These are phyloP conservation scores for Dromas ardeola DNA, from an alignment of 2,113 vertebrate species.

Conservation along the genomic window DNA sequence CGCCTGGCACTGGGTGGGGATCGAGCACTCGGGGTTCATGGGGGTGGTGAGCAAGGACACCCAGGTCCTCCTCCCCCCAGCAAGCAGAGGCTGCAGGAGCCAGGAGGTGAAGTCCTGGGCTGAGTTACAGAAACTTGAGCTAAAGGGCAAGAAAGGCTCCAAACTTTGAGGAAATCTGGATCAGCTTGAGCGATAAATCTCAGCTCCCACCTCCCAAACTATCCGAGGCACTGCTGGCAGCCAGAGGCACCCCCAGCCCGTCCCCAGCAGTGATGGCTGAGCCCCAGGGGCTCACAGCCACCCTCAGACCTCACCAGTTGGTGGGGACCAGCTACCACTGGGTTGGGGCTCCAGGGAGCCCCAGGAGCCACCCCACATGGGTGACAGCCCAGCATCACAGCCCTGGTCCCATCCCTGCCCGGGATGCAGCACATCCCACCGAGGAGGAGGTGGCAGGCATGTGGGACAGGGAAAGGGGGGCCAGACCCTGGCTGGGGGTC, in stretches of 20 bases:
- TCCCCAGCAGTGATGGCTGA: neutral
- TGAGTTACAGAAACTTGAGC: neutral
- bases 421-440: neutral
- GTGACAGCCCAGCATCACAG: neutral
- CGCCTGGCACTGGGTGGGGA: neutral
- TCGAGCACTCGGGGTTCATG: accelerated
- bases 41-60: neutral
- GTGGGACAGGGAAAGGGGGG: neutral
- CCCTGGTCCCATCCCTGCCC: neutral
- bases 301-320: neutral
- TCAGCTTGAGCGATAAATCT: neutral
- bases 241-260: neutral
- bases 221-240: neutral
- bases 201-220: neutral
- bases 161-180: neutral
- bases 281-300: neutral
- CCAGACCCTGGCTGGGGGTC: neutral
- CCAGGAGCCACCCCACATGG: accelerated
- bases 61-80: neutral
- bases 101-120: neutral
- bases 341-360: neutral
- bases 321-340: neutral
- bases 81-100: neutral
- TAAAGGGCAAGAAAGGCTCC: neutral
- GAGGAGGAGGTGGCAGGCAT: too few relatives aligned